A percentile compares a stretch with the other conserved stretches of the same genome.
phyloP scores from a whole-genome alignment of 35 echinoderm and acorn worm species.

The Nesometra sesokonis region DNA sequence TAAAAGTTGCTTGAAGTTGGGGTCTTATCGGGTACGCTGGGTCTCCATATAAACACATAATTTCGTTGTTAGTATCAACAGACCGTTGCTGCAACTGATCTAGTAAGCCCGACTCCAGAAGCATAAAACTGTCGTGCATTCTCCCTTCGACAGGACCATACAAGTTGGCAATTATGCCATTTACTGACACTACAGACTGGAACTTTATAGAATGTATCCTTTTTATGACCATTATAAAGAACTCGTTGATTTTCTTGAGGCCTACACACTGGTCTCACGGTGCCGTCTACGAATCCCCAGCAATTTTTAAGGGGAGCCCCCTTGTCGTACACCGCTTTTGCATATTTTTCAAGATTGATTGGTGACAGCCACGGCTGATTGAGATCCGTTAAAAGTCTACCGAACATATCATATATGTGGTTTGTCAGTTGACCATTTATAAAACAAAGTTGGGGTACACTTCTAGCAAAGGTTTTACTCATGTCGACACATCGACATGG shows the following conservation, averaged over 20 bases:
- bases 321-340: not conserved
- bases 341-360: not conserved
- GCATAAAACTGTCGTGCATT: not conserved
- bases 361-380: conserved; percentile 15
- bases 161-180: not conserved
- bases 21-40: not conserved
- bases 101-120: not conserved
- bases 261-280: conserved; percentile 11
- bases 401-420: not conserved
- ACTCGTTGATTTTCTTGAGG: not conserved
- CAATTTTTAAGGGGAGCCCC: conserved; percentile 21
- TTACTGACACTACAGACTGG: not conserved
- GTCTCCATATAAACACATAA: not conserved
- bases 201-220: not conserved
- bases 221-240: conserved; percentile 16
- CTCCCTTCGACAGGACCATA: conserved; percentile 12
- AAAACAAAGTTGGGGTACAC: conserved; percentile 11
- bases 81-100: not conserved
- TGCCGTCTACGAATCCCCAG: conserved; percentile 28
- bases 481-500: not conserved
- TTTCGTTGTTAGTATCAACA: not conserved
- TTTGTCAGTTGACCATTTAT: not conserved
- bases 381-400: not conserved
- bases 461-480: not conserved
- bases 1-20: not conserved